Evolutionary conservation across 2,888 invertebrate genomes (phyloP), one percentile per base, ranked within the genome.

Genomic region (Epinotia bilunana): DNA sequence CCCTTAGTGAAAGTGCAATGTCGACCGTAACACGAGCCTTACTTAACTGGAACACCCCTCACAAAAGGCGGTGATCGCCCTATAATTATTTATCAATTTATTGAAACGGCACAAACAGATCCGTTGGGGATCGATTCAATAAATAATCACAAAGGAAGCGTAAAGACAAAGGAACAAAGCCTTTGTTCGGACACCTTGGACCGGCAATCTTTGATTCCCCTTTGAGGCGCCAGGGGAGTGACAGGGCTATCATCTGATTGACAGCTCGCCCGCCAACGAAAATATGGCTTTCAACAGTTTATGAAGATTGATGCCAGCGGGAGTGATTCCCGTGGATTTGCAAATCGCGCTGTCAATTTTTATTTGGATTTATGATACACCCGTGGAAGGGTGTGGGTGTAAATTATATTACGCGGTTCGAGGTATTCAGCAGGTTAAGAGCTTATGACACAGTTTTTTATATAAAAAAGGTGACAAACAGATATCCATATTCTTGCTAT

Each of bases 291-390:
- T 85, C 87, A 85, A 84, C 83, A 85, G 80, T 86, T 88, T 90
- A 92, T 92, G 89, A 90, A 91, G 93, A 92, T 92, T 92, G 92
- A 93, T 93, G 80, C 78, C 78, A 81, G 79, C 76, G 77, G 78
- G 80, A 80, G 82, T 83, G 84, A 82, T 82, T 79, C 80, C 78
- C 78, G 80, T 83, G 81, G 80, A 82, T 81, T 82, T 84, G 79
- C 83, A 82, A 85, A 84, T 84, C 79, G 83, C 82, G 77, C 77
- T 81, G 84, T 85, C 80, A 78, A 74, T 78, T 80, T 76, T 79
- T 72, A 78, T 80, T 78, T 78, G 76, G 71, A 79, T 77, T 78
- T 76, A 78, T 79, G 77, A 74, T 74, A 72, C 67, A 77, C 43
- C 72, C 20, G 73, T 57, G 67, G 55, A 72, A 75, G 72, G 65